These are phyloP conservation scores for Diarsia mendica DNA, from an alignment of 2,888 invertebrate genomes.

Conservation along the genomic window DNA sequence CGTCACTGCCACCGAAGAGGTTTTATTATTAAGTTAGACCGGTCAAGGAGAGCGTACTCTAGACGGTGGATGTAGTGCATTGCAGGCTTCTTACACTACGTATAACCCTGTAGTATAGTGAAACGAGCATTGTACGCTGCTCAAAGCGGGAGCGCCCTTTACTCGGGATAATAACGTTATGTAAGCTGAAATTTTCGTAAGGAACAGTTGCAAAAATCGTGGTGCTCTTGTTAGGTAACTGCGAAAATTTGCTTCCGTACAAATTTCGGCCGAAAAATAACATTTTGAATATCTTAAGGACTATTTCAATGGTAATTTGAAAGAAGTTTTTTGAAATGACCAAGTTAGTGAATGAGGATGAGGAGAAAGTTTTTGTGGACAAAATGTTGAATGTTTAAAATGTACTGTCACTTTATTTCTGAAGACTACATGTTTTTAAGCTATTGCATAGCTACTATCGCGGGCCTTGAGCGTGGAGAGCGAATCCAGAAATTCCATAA, in stretches of 20 bases:
- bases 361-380: conserved; percentile 9
- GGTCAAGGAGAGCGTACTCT: conserved; percentile 78
- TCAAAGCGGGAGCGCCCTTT: conserved; percentile 76
- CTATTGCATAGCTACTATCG: too few relatives aligned
- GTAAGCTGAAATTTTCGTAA: conserved; percentile 79
- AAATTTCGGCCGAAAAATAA: conserved; percentile 45
- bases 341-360: conserved; percentile 21
- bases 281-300: conserved; percentile 49
- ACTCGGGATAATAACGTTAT: conserved; percentile 79
- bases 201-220: conserved; percentile 79
- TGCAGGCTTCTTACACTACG: conserved; percentile 76
- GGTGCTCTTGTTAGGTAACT: conserved; percentile 68
- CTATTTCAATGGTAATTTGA: conserved; percentile 48
- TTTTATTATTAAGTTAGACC: conserved; percentile 89
- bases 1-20: conserved; percentile 82
- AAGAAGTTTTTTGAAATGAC: conserved; percentile 40
- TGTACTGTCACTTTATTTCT: background rate
- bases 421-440: background rate
- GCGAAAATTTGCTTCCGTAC: conserved; percentile 50
- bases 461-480: too few relatives aligned
- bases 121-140: conserved; percentile 79
- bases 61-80: conserved; percentile 80
- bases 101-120: conserved; percentile 68
- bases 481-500: too few relatives aligned
- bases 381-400: conserved; percentile 17